These are phyloP conservation scores for Acanthiza pusilla DNA, from an alignment of 2,797 vertebrate genomes.

Conservation along the genomic window DNA sequence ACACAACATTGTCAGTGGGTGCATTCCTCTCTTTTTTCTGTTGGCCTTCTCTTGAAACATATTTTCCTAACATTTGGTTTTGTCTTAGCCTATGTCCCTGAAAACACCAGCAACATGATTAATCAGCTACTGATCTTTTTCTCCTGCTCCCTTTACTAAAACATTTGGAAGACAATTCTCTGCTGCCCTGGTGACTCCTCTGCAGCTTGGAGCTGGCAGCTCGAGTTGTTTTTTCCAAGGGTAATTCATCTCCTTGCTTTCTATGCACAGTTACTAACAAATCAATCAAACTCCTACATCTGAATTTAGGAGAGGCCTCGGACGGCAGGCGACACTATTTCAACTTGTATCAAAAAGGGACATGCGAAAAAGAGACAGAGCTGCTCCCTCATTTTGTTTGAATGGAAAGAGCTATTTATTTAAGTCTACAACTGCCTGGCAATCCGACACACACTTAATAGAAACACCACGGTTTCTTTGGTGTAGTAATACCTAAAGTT, in stretches of 20 bases:
- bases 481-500: neutral
- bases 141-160: neutral
- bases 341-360: neutral
- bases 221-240: neutral
- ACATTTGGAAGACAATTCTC: neutral
- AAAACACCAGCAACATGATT: slow-evolving; percentile 24
- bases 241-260: slow-evolving; percentile 38
- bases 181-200: neutral
- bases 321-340: neutral
- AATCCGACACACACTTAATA: neutral
- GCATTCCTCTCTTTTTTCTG: neutral
- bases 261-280: neutral
- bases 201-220: slow-evolving; percentile 3
- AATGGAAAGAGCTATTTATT: neutral
- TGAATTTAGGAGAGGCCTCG: neutral
- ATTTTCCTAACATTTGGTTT: slow-evolving; percentile 26
- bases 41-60: neutral
- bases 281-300: slow-evolving; percentile 1
- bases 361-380: neutral
- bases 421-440: neutral
- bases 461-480: neutral
- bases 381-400: neutral
- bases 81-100: neutral
- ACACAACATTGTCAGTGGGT: neutral
- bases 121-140: slow-evolving; percentile 43